phyloP scores from a whole-genome alignment of 2,888 invertebrate species.

The Ditula angustiorana region DNA sequence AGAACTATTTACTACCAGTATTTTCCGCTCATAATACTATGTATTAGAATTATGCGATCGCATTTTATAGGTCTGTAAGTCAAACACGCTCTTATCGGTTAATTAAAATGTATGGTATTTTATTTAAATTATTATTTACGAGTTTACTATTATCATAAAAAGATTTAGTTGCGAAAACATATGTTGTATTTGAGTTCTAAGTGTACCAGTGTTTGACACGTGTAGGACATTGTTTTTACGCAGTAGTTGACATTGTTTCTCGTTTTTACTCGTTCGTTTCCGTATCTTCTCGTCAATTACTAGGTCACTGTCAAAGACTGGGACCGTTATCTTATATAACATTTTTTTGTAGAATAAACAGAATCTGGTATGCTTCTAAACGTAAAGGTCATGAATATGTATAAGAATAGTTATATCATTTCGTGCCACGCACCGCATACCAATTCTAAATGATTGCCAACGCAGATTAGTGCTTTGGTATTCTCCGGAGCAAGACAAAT shows the following conservation, averaged over 20 bases:
- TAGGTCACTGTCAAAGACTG: too few relatives aligned
- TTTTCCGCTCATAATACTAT: too few relatives aligned
- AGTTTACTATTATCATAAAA: too few relatives aligned
- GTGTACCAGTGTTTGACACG: too few relatives aligned
- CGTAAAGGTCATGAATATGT: slow-evolving; percentile 23
- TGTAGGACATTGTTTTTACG: too few relatives aligned
- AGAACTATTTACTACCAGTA: too few relatives aligned
- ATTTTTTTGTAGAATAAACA: not conserved
- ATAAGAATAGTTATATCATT: slow-evolving; percentile 26
- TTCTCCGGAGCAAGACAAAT: slow-evolving; percentile 4
- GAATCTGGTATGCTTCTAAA: not conserved
- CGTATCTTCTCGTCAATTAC: too few relatives aligned
- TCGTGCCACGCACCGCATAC: slow-evolving; percentile 10
- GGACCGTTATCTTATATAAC: not conserved
- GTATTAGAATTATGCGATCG: not conserved
- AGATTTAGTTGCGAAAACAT: too few relatives aligned
- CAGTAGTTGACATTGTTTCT: too few relatives aligned
- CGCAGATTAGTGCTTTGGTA: slow-evolving; percentile 1
- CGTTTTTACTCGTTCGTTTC: too few relatives aligned
- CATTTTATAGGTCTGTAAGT: not conserved
- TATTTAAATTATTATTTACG: not conserved
- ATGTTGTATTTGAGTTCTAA: too few relatives aligned
- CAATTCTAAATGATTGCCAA: slow-evolving; percentile 21
- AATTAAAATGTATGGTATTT: slow-evolving; percentile 2
- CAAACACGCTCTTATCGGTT: slow-evolving; percentile 2